Percentiles rank a stretch among this genome's conserved stretches.
These are phyloP conservation scores for Thymelicus sylvestris DNA, from an alignment of 2,888 invertebrate species.

Conservation along the genomic window DNA sequence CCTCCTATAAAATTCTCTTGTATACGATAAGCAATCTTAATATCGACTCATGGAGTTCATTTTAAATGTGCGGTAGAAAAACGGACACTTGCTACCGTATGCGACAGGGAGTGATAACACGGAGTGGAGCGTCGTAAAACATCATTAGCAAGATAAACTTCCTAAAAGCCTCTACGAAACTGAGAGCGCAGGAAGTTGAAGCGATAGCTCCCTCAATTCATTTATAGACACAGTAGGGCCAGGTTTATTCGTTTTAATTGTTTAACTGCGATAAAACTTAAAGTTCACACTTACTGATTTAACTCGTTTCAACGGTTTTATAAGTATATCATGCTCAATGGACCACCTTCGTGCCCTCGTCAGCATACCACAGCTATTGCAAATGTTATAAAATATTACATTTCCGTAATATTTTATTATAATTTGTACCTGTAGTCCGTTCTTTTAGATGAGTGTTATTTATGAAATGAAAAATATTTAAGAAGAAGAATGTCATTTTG, in stretches of 20 bases:
- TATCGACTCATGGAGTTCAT: conserved; percentile 47
- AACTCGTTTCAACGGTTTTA: conserved; percentile 39
- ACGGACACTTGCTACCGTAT: conserved; percentile 73
- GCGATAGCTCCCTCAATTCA: conserved; percentile 49
- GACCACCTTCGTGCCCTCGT: not conserved
- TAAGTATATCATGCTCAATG: not conserved
- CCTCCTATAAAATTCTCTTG: conserved; percentile 44
- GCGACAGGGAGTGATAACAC: conserved; percentile 71
- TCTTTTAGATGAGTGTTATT: too few relatives aligned
- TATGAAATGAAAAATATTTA: too few relatives aligned
- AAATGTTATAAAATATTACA: not conserved
- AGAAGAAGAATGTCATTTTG: too few relatives aligned
- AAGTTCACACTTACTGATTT: conserved; percentile 54
- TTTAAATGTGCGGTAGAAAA: conserved; percentile 48
- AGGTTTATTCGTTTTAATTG: conserved; percentile 14
- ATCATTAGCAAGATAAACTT: conserved; percentile 81
- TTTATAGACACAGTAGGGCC: conserved; percentile 8
- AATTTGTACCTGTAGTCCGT: too few relatives aligned
- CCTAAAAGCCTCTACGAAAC: conserved; percentile 70
- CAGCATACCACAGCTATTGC: not conserved
- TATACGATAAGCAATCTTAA: not conserved
- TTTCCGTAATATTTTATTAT: too few relatives aligned
- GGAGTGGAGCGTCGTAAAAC: conserved; percentile 76
- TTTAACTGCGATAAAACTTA: conserved; percentile 22
- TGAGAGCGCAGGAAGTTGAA: conserved; percentile 64